These are phyloP conservation scores for Latheticus oryzae DNA, from an alignment of 2,888 invertebrate species.

Conservation along the genomic window DNA sequence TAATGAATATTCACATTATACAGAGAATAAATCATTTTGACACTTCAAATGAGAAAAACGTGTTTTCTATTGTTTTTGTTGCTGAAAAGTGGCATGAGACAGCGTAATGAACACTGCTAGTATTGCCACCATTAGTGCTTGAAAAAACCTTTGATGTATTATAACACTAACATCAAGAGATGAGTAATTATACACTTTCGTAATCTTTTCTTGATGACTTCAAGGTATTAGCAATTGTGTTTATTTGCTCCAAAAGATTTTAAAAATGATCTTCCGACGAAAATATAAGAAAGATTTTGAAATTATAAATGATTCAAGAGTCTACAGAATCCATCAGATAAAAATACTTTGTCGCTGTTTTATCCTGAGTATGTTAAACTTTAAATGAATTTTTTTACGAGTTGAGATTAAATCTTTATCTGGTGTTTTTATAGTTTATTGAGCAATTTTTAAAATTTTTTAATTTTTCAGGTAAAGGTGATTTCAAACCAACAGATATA, in stretches of 20 bases:
- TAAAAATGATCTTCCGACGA: no score
- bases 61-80: constrained; percentile 50
- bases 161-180: constrained; percentile 46
- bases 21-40: constrained; percentile 48
- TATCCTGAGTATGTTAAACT: no score
- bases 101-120: constrained; percentile 38
- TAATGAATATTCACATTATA: constrained; percentile 36
- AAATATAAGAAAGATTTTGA: no score
- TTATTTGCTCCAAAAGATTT: no score
- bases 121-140: constrained; percentile 36
- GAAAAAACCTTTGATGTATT: constrained; percentile 44
- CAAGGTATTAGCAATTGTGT: constrained; percentile 15
- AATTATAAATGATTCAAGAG: no score
- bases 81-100: constrained; percentile 45
- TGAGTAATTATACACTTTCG: constrained; percentile 46
- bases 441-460: no score
- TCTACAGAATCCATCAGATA: no score
- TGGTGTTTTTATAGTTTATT: no score
- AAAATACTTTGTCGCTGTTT: no score
- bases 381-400: no score
- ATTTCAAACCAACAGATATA: constrained; percentile 85
- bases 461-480: constrained; percentile 80
- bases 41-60: constrained; percentile 50
- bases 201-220: constrained; percentile 29
- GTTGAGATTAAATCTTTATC: no score